Base-by-base conservation (phyloP, 2,888 invertebrate species). In the Drosophila rellima region DNA sequence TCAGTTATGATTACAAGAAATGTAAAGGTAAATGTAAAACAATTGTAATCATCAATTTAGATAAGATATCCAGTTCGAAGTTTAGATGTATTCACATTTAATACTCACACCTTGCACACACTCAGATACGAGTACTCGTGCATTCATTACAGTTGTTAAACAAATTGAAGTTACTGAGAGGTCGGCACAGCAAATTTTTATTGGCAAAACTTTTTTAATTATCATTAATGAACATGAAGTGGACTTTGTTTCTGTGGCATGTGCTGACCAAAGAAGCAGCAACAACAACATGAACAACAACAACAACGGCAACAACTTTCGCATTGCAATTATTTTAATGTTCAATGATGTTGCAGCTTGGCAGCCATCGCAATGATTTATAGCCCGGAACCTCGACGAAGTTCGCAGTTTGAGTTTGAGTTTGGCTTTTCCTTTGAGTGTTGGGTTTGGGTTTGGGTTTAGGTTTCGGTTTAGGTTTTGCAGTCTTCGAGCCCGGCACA, bases 271-370 rank as follows among this genome's bases (percentile, higher is more conserved):
- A 72, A 70, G 59, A 56, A 55, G 56, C 48, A 39, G n/a, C 42
- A 39, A 4, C 35, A 39, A 3, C 33, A 52, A 13, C 51, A 57
- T 11, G 29, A 40, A 18, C 31, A 48, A 35, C 44, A 48, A 33
- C 33, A 56, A 13, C 29, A 55, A 23, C 44, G 18, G 23, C 31
- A 29, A 51, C 67, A 82, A 82, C 71, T 82, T 82, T 80, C 65
- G 83, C 74, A 77, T 77, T 83, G 82, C 86, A 82, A 82, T 82
- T 82, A 82, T 82, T 82, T 82, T 82, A 82, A 82, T 82, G 82
- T 82, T 82, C 82, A 82, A 83, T 82, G 82, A 82, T 86, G 82
- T 86, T 86, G 82, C 86, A 80, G 66, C 62, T 83, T 72, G 67
- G 68, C 74, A 76, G 86, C 51, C 72, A 86, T 62, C 69, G 78